Base-by-base conservation (phyloP, 2,113 vertebrate species). In the Sturnus vulgaris region DNA sequence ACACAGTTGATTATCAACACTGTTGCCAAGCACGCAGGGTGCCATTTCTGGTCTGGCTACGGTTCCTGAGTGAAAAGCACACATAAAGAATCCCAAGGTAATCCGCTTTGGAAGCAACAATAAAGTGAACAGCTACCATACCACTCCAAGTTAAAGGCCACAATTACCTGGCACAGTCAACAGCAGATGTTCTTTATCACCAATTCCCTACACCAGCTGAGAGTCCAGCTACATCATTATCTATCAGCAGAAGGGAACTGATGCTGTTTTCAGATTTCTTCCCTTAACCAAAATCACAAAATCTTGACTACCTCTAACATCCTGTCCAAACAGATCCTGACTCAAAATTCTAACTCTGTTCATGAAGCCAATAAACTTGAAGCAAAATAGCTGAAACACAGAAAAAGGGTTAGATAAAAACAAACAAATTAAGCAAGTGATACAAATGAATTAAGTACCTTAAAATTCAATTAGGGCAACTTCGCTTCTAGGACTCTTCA, bases 11-110 rank as follows among this genome's bases (percentile, higher is more conserved):
- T 81, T 37, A 78, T 20, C 28, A 61, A 22, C 23, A 3, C 35
- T 16, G 21, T 1, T 69, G 23, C 52, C 31, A 70, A 61, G 72
- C n/a, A 11, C 1, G 1, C 1, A 28, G 18, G 46, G 24, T 4
- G 6, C 31, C 25, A 5, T 30, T 86, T 79, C 70, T 42, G 53
- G 40, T 22, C 49, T 60, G 35, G 89, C 76, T 57, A 12, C 1
- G 6, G 65, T 42, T 82, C 73, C 91, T 60, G 37, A 27, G 59
- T 30, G 73, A 65, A 53, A n/a, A 3, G 11, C 52, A 53, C 1
- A 40, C 69, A 86, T 14, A 56, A 72, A 69, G 35, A 70, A 88
- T 16, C 49, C 18, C 20, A 31, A 60, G 12, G 66, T 46, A 92
- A 85, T 31, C 33, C 31, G 44, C 68, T n/a, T 59, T 57, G 47